Conservation (phyloP, 1,140 invertebrate genomes). For the Oreohelix idahoensis region DNA sequence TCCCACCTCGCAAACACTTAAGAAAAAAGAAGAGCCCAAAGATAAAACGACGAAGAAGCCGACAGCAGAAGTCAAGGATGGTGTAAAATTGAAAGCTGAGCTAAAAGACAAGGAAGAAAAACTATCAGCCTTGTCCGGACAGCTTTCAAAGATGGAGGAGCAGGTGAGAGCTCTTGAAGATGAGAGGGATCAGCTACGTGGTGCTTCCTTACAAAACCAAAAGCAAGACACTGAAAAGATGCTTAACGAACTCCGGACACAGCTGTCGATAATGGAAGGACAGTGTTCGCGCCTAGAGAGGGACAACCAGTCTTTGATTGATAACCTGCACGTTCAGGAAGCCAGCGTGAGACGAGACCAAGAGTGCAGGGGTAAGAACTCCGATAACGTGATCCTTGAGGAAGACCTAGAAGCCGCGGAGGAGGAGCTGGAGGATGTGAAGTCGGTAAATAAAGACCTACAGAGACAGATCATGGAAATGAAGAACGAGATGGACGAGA, state of each 20-base stretch:
- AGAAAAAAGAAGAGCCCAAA: not conserved
- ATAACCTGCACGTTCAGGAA: constrained; percentile 57
- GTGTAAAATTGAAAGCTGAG: constrained; percentile 8
- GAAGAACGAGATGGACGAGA: constrained; percentile 97
- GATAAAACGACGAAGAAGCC: not conserved
- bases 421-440: constrained; percentile 87
- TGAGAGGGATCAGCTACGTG: constrained; percentile 41
- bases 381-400: constrained; percentile 49
- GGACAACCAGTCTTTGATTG: constrained; percentile 56
- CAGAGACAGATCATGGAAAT: constrained; percentile 93
- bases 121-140: not conserved
- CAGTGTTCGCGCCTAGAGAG: constrained; percentile 54
- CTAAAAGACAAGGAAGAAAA: constrained; percentile 29
- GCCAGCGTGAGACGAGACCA: not conserved
- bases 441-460: constrained; percentile 96
- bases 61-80: not conserved
- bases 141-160: constrained; percentile 32
- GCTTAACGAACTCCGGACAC: constrained; percentile 39
- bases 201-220: constrained; percentile 36
- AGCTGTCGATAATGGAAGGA: constrained; percentile 53
- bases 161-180: constrained; percentile 34
- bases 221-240: constrained; percentile 45
- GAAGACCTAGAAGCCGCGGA: constrained; percentile 51
- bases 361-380: constrained; percentile 35
- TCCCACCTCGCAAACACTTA: not conserved